A percentile compares a stretch with the other conserved stretches of the same genome.
phyloP scores from a whole-genome alignment of 2,113 vertebrate genomes.

The Camelus bactrianus region DNA sequence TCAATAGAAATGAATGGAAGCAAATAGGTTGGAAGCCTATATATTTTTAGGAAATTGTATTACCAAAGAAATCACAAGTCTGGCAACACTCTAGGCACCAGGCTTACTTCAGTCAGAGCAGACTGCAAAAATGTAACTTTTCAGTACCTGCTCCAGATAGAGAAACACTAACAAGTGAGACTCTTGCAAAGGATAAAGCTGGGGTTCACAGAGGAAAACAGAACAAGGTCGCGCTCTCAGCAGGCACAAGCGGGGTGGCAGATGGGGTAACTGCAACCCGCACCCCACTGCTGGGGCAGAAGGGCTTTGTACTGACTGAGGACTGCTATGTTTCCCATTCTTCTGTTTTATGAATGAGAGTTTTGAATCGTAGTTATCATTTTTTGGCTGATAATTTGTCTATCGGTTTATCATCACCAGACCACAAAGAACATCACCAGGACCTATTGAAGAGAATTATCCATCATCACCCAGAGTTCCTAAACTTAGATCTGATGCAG shows the following conservation, averaged over 20 bases:
- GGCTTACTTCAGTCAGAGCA: neutral
- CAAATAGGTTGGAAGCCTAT: neutral
- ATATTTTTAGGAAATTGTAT: neutral
- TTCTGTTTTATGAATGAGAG: neutral
- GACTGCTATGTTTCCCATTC: neutral
- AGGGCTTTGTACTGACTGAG: neutral
- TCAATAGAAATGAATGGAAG: slow-evolving; percentile 20
- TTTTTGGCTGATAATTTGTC: neutral
- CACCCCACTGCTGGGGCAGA: neutral
- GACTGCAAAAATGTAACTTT: neutral
- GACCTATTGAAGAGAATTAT: neutral
- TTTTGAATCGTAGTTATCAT: neutral
- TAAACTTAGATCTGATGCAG: neutral
- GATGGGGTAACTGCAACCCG: neutral
- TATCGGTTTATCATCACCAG: neutral
- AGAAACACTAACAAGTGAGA: neutral
- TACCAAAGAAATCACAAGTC: neutral
- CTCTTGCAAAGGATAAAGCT: neutral
- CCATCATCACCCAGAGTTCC: neutral
- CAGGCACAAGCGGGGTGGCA: neutral
- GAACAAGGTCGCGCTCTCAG: neutral
- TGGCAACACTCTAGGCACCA: neutral
- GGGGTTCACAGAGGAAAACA: neutral
- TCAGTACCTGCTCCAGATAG: neutral
- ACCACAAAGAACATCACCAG: neutral